Evolutionary conservation across 2,113 vertebrate species (phyloP).

Genomic region (Haemorhous mexicanus): DNA sequence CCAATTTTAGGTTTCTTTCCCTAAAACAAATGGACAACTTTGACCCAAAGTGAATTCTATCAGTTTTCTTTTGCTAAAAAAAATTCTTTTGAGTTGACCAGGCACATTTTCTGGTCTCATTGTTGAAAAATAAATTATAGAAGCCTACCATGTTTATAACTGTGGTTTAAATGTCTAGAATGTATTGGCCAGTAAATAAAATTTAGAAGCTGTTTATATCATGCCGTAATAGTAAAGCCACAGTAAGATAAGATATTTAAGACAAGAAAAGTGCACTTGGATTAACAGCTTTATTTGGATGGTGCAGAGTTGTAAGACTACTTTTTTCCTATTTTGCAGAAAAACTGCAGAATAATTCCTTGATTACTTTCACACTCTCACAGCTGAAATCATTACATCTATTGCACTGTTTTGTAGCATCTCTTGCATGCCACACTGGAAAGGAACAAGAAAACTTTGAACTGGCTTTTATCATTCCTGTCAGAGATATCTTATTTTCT

Average conservation of each 20-base stretch:
- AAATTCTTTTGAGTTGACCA: not conserved
- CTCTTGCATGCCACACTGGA: not conserved
- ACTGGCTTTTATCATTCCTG: not conserved
- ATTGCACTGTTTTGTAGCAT: not conserved
- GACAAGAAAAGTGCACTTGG: not conserved
- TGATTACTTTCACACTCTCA: not conserved
- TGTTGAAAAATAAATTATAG: not conserved
- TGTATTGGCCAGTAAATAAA: not conserved
- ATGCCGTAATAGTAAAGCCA: not conserved
- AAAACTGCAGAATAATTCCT: not conserved
- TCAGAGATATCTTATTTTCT: not conserved
- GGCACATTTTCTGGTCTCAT: not conserved
- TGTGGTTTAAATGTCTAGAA: not conserved
- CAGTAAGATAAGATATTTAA: not conserved
- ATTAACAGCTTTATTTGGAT: not conserved
- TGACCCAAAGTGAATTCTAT: not conserved
- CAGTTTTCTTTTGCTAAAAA: not conserved
- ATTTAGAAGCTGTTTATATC: not conserved
- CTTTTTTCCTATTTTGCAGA: not conserved
- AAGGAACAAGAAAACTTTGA: not conserved
- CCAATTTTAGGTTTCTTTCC: fast-evolving
- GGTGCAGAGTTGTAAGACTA: not conserved
- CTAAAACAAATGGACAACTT: not conserved
- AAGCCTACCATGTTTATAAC: not conserved
- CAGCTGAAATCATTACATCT: not conserved